Base-by-base conservation (phyloP, 2,888 invertebrate species). In the Pseudococcus viburni region DNA sequence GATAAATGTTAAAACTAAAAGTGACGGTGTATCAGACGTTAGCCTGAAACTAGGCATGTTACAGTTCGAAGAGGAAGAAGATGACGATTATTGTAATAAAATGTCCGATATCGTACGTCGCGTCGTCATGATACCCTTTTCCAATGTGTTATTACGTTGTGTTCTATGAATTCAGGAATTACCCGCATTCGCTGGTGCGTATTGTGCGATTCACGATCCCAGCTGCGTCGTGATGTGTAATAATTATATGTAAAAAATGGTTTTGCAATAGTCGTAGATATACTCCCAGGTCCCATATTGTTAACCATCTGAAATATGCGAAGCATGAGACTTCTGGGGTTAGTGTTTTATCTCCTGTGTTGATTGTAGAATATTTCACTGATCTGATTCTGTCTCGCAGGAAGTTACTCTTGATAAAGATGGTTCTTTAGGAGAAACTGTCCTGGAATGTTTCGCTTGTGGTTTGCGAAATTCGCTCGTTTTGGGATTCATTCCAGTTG, bases 241-340 rank as follows among this genome's bases (percentile, higher is more conserved):
- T 91, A n/a, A n/a, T n/a, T n/a, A 94, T 97, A 89, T 99, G 99
- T 92, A 98, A 98, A 92, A 99, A 99, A 92, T 99, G 99, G 99
- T 99, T 99, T 92, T 99, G 99, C 92, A 99, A 99, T 93, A 99
- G 99, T 0, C 94, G 99, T 89, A 99, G 99, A 19, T 98, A 97
- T 91, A 99, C 99, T 0, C 98, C 98, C 0, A 99, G 98, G 39
- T 99, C 99, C 84, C 99, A 99, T 91, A 99, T 99, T 90, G 97
- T 99, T 90, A 99, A 99, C 92, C 99, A 99, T 93, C 93, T 99
- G 91, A 99, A 99, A 89, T 94, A 99, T 90, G 98, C 99, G 17
- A 99, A 99, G 92, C 99, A 99, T 92, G n/a, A n/a, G n/a, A 99
- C 99, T n/a, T n/a, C n/a, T n/a, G n/a, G n/a, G 91, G 92, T 92